Evolutionary conservation across 2,888 invertebrate species (phyloP), one percentile per base, ranked within the genome.

Genomic region (Matsumyia berberina): DNA sequence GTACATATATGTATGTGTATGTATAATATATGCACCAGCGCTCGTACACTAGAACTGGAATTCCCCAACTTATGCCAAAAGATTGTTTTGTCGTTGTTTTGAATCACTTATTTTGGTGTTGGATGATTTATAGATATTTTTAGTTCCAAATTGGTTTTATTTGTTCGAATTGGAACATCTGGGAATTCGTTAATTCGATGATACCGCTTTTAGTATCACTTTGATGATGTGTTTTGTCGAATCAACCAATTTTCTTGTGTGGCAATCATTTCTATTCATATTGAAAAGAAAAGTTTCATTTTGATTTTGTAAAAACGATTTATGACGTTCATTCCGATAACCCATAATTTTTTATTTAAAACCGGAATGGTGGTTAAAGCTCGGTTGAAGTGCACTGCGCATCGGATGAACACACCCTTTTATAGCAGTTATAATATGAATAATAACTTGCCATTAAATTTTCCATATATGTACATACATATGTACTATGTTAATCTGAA

Each of bases 371-470:
- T 24, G 12, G 11, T 53, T 31, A 6, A 42, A 55, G 6, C 5
- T 0, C 31, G 39, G 67, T 15, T 33, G 53, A 31, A 67, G 1
- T 5, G 12, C 17, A 39, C 15, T 51, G 7, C 9, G 35, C 51
- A 51, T 15, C 12, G 15, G 51, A 24, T 66, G 24, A 37, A 2
- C 53, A 12, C 31, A 4, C 31, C 31, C 33, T 29, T n/a, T 29
- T n/a, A 35, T 17, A 55, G 17, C 5, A 5, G 35, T 37, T 60
- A 15, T 24, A 66, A 51, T 51, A 39, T 66, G 39, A 66, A 29
- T 51, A 66, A 51, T 51, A 51, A 39, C 33, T 51, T 37, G 5
- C 24, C 37, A 51, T 66, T 51, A 51, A 11, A 51, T 51, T 29
- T 29, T 37, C 37, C 39, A 12, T 66, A 11, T n/a, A n/a, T n/a